Conservation (phyloP, 2,797 vertebrate species). For the Hoplostethus mediterraneus region DNA sequence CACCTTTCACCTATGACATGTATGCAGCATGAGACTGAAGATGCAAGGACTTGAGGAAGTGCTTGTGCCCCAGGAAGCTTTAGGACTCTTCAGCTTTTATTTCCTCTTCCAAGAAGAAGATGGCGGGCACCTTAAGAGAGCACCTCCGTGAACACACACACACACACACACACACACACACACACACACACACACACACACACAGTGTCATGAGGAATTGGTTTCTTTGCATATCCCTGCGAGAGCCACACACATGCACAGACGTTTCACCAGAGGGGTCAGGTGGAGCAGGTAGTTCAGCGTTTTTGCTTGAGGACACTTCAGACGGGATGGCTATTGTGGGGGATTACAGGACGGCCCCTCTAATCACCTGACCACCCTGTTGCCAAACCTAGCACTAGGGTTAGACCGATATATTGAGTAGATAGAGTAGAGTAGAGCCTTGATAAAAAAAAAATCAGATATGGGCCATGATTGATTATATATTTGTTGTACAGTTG, state of each 20-base stretch:
- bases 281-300: slow-evolving; percentile 13
- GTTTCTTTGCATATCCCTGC: slow-evolving; percentile 12
- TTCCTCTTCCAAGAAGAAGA: background rate
- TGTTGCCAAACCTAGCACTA: background rate
- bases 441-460: too few species aligned
- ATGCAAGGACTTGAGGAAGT: background rate
- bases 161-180: too few species aligned
- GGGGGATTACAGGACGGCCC: background rate
- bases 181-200: too few species aligned
- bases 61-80: background rate
- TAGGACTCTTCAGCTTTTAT: background rate
- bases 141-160: background rate
- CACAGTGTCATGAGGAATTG: slow-evolving; percentile 18
- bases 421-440: too few species aligned
- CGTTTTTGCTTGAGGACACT: background rate
- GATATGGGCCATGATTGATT: too few species aligned
- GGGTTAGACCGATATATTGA: too few species aligned
- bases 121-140: slow-evolving; percentile 1
- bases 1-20: slow-evolving; percentile 17
- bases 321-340: background rate
- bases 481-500: too few species aligned
- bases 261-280: background rate
- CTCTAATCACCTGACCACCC: slow-evolving; percentile 8
- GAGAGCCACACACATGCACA: background rate
- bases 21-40: slow-evolving; percentile 16